phyloP scores from a whole-genome alignment of 2,888 invertebrate species.

The Cataglyphis albicans region DNA sequence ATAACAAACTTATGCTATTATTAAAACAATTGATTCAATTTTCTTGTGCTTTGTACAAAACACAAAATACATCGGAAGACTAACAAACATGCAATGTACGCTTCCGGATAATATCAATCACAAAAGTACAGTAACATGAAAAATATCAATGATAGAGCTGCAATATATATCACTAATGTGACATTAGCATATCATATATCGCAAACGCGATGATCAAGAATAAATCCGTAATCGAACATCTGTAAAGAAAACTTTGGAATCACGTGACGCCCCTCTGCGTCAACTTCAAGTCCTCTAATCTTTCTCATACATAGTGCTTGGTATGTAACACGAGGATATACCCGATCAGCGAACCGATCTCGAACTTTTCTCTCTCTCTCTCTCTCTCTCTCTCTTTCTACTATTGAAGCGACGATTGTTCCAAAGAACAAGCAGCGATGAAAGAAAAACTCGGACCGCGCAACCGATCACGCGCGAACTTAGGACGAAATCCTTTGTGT shows the following conservation, averaged over 20 bases:
- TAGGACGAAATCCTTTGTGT: slow-evolving; percentile 12
- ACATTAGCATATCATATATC: not conserved
- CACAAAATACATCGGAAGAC: not conserved
- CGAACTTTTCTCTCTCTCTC: slow-evolving; percentile 40
- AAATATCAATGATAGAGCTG: not conserved
- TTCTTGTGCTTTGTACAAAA: not conserved
- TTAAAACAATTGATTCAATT: not conserved
- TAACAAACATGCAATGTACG: not conserved
- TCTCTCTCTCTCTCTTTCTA: slow-evolving; percentile 30
- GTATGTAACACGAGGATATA: slow-evolving; percentile 38
- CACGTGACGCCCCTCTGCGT: slow-evolving; percentile 39
- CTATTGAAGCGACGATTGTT: slow-evolving; percentile 19
- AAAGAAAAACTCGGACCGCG: slow-evolving; percentile 31
- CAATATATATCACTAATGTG: not conserved
- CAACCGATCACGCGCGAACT: slow-evolving; percentile 49
- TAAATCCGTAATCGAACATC: slow-evolving; percentile 20
- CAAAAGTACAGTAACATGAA: not conserved
- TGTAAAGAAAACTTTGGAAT: slow-evolving; percentile 25
- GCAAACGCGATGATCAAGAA: slow-evolving; percentile 3
- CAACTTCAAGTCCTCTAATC: slow-evolving; percentile 37
- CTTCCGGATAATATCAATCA: not conserved
- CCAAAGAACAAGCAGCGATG: slow-evolving; percentile 22
- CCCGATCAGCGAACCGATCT: slow-evolving; percentile 14
- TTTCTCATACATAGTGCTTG: slow-evolving; percentile 5
- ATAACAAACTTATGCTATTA: not conserved